phyloP scores from a whole-genome alignment of 2,797 vertebrate species.

The Linurgus olivaceus region DNA sequence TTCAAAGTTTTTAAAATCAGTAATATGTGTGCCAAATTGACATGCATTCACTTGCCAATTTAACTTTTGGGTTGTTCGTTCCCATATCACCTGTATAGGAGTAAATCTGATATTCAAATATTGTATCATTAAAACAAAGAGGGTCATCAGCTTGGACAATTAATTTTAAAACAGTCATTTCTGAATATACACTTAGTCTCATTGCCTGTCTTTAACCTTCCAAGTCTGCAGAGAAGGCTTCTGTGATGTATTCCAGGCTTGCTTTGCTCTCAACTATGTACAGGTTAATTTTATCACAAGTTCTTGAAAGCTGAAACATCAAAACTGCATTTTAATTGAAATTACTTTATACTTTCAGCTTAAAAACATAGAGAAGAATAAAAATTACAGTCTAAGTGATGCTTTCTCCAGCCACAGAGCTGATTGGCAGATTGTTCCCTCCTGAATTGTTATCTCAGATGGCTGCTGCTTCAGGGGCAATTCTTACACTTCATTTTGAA shows the following conservation, averaged over 20 bases:
- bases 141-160: background rate
- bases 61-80: background rate
- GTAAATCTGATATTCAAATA: background rate
- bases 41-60: background rate
- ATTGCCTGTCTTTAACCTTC: background rate
- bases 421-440: background rate
- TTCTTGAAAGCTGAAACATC: background rate
- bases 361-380: background rate
- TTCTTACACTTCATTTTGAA: background rate
- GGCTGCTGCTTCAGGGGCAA: background rate
- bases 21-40: background rate
- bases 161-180: background rate
- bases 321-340: background rate
- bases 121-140: background rate
- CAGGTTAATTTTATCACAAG: conserved; percentile 24
- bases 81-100: background rate
- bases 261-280: background rate
- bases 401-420: background rate
- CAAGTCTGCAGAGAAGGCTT: background rate
- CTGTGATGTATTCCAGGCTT: background rate
- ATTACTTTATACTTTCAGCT: background rate
- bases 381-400: background rate
- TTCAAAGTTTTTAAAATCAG: background rate
- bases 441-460: background rate
- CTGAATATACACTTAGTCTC: background rate